A percentile compares a stretch with the other conserved stretches of the same genome.
Conservation (phyloP, 2,113 vertebrate genomes). For the Tetrao urogallus region DNA sequence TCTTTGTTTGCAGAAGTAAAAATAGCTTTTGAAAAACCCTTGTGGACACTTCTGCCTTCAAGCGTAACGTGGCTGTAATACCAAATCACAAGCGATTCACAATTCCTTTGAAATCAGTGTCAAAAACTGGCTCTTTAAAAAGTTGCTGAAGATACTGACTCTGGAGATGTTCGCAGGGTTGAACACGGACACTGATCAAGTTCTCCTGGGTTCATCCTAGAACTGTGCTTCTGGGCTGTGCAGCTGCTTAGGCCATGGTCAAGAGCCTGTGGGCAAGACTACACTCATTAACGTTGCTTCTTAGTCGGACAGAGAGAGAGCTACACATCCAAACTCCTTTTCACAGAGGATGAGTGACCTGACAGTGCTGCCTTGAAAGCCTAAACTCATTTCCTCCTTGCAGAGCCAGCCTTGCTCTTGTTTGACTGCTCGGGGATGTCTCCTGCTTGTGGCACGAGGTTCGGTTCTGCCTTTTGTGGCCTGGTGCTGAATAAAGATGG, state of each 20-base stretch:
- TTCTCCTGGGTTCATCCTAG: fast-evolving
- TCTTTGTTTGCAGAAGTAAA: slow-evolving; percentile 57
- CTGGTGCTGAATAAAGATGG: background rate
- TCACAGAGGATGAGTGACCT: background rate
- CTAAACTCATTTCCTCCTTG: background rate
- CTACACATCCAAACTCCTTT: background rate
- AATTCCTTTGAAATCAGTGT: background rate
- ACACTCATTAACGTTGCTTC: background rate
- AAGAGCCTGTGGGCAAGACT: background rate
- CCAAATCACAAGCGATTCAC: background rate
- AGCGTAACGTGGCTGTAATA: background rate
- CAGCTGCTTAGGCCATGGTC: fast-evolving
- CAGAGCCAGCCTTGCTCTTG: background rate
- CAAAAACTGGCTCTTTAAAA: background rate
- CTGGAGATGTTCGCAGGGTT: background rate
- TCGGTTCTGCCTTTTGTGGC: fast-evolving
- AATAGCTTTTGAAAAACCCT: slow-evolving; percentile 52
- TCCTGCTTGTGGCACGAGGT: background rate
- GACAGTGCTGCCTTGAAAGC: background rate
- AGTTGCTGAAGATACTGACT: background rate
- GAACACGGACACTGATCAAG: background rate
- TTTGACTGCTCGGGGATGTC: background rate
- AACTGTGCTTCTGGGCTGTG: fast-evolving
- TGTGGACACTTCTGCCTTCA: background rate
- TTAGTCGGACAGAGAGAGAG: background rate